Evolutionary conservation across 2,888 invertebrate species (phyloP).

Genomic region (Nephrotoma guestfalica): DNA sequence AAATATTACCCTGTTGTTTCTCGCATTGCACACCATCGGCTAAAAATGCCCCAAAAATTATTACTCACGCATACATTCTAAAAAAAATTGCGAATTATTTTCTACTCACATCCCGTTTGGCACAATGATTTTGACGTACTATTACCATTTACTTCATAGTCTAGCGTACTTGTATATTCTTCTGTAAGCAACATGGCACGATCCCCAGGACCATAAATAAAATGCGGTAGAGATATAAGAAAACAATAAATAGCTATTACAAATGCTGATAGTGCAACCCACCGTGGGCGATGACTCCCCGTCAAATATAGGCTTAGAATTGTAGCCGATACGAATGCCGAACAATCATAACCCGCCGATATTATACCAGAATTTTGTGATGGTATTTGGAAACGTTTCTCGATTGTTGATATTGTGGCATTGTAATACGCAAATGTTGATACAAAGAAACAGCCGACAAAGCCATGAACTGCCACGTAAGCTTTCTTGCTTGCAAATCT

Average conservation of each 20-base stretch:
- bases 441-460: conserved; percentile 42
- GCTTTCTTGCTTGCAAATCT: conserved; percentile 42
- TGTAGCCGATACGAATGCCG: conserved; percentile 42
- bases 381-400: conserved; percentile 47
- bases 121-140: neutral
- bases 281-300: conserved; percentile 11
- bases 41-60: neutral
- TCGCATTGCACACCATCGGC: neutral
- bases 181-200: neutral
- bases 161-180: neutral
- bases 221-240: neutral
- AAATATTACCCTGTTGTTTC: neutral
- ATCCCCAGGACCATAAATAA: neutral
- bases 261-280: neutral
- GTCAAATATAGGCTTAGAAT: conserved; percentile 46
- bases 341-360: conserved; percentile 49
- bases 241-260: conserved; percentile 1
- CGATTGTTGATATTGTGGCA: conserved; percentile 26
- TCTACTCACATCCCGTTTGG: neutral
- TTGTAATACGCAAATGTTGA: conserved; percentile 46
- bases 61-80: neutral
- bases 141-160: neutral
- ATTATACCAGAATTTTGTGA: conserved; percentile 46
- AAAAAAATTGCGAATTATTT: neutral
- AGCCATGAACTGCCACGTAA: conserved; percentile 41